Evolutionary conservation across 2,113 vertebrate species (phyloP), one percentile per base, ranked within the genome.

Genomic region (Tichodroma muraria): DNA sequence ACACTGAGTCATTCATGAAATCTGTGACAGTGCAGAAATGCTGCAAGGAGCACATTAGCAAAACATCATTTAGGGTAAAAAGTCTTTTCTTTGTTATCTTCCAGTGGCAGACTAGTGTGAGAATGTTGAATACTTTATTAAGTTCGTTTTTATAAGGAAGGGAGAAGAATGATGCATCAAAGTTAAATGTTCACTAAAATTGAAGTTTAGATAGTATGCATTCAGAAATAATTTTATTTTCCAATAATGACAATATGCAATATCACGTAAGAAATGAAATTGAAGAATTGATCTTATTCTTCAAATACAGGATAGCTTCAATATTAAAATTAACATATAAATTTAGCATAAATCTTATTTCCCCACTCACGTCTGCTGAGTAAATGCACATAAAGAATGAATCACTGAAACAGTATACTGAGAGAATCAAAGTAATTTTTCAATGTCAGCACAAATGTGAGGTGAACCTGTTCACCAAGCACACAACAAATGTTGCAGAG

Each of bases 281-380:
- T 97, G 97, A 97, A 96, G 97, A 97, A 97, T 95, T 97, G 97
- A 97, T 98, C 97, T 97, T 97, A 97, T 96, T 97, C 88, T 95
- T 97, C 97, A 98, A 98, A 95, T 97, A 92, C 63, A 97, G 88
- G 95, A 97, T 97, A 85, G 97, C 97, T 98, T 97, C 97, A 92
- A 93, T 98, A 97, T 97, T 97, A 97, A 97, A 98, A 98, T 98
- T 98, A 98, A 98, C 98, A 98, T 98, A 98, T 97, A 98, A 98
- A 98, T 98, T 97, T 97, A 97, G 87, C 98, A 98, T 98, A 97
- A 97, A 97, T 98, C 97, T 97, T 97, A 96, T 96, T 97, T 96
- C 80, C 84, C 53, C 59, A 89, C 96, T 98, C 93, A 82, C 4
- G n/a, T 95, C 94, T 20, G 40, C 97, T 96, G 96, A 97, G 93